These are phyloP conservation scores for Phaonia tiefii DNA, from an alignment of 2,888 invertebrate species.

Conservation along the genomic window DNA sequence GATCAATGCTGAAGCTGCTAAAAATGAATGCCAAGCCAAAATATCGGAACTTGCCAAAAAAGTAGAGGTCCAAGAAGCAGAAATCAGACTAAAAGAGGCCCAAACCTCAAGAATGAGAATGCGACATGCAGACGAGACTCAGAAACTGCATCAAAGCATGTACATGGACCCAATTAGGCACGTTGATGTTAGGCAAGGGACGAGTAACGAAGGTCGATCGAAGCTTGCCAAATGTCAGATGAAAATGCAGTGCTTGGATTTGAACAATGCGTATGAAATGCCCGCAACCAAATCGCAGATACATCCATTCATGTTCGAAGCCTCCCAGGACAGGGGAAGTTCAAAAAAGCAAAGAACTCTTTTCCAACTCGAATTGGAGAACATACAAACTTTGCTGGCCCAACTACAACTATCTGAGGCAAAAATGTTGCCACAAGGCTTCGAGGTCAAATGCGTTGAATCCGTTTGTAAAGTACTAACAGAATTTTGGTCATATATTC, in stretches of 20 bases:
- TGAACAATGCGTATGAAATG: constrained; percentile 42
- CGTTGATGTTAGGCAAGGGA: background rate
- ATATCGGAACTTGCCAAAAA: constrained; percentile 74
- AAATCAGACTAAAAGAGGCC: constrained; percentile 73
- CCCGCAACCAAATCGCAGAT: constrained; percentile 38
- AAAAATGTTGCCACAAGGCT: constrained; percentile 42
- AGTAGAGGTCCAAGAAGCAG: constrained; percentile 74
- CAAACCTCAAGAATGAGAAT: constrained; percentile 75
- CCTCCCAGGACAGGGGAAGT: constrained; percentile 64
- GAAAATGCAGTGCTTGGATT: constrained; percentile 69
- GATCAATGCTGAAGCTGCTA: constrained; percentile 71
- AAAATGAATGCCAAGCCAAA: constrained; percentile 73
- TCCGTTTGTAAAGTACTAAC: constrained; percentile 74
- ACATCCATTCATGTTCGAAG: constrained; percentile 69
- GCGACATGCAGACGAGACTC: constrained; percentile 70
- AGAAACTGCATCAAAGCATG: constrained; percentile 68
- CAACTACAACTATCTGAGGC: constrained; percentile 69
- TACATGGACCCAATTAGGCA: constrained; percentile 30
- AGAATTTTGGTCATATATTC: constrained; percentile 76
- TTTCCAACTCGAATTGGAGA: constrained; percentile 75
- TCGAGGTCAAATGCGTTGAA: constrained; percentile 58
- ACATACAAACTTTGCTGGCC: constrained; percentile 72
- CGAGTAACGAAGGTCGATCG: constrained; percentile 48
- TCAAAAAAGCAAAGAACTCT: constrained; percentile 71
- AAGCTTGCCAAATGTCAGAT: constrained; percentile 55